Base-by-base conservation (phyloP, 1,140 invertebrate species). In the Cydia strobilella region DNA sequence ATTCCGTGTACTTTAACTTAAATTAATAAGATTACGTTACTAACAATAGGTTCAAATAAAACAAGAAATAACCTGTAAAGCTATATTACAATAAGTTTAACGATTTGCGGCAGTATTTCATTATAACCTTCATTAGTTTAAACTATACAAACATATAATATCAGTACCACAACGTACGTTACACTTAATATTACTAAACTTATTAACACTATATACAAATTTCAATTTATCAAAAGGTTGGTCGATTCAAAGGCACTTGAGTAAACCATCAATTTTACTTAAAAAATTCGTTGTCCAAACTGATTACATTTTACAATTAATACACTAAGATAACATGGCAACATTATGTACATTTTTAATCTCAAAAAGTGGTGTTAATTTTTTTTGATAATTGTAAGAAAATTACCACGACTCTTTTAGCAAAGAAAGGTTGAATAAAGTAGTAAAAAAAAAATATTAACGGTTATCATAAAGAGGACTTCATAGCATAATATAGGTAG, bases 181-280 rank as follows among this genome's bases (percentile, higher is more conserved):
- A 69, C 65, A 25, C 31, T 69, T 69, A 69, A 69, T 18, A 18
- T 20, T 66, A 69, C 15, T 35, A 20, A 69, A 10, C 72, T 39
- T 77, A 77, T 72, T 72, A 77, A 72, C 76, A 77, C 27, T 77
- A 77, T 77, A 63, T 77, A 77, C 76, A 77, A 69, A 69, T 35
- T 39, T 18, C 15, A 35, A 39, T 69, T 69, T 69, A 18, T 69
- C 65, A 42, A 69, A 69, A 69, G 18, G 65, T 69, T 69, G 65
- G 65, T 69, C 65, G 7, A 69, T 69, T 59, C 15, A 42, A 69
- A 69, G 65, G 65, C 65, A 69, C 65, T 69, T 18, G 7, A 18
- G 27, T 39, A 69, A 35, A 18, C 7, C 31, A 35, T 65, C 23
- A 15, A 65, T 69, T 69, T 69, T 35, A 15, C 51, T 54, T 51